Conservation (phyloP, 2,888 invertebrate species). For the Alloscopus bannaensis region DNA sequence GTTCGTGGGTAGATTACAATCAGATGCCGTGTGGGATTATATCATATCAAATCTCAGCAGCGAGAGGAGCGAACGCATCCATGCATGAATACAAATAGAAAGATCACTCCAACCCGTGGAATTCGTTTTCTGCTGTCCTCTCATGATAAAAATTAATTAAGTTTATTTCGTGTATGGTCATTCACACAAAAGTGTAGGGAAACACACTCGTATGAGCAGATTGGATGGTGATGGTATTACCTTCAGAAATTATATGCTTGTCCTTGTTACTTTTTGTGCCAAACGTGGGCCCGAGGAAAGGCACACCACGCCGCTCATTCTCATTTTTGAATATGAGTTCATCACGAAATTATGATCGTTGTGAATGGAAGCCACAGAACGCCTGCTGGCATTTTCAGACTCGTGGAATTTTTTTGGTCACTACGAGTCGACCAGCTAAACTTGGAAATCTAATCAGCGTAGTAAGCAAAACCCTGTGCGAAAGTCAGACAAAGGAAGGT, state of each 20-base stretch:
- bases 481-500: background rate
- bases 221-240: too few relatives aligned
- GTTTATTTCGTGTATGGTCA: slow-evolving; percentile 50
- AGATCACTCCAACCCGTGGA: slow-evolving; percentile 13
- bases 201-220: too few relatives aligned
- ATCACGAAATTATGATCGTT: slow-evolving; percentile 52
- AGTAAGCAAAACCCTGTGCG: background rate
- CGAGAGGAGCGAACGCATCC: slow-evolving; percentile 32
- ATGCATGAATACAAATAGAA: slow-evolving; percentile 36
- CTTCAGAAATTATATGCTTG: too few relatives aligned
- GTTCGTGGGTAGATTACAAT: slow-evolving; percentile 60
- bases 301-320: slow-evolving; percentile 10
- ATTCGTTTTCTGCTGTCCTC: slow-evolving; percentile 25
- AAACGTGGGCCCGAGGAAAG: too few relatives aligned
- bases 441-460: slow-evolving; percentile 13
- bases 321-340: slow-evolving; percentile 55
- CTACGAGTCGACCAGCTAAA: slow-evolving; percentile 6
- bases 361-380: slow-evolving; percentile 58
- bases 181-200: too few relatives aligned
- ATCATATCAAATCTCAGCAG: slow-evolving; percentile 60
- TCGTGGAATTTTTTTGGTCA: slow-evolving; percentile 28
- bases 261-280: too few relatives aligned
- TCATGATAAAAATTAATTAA: slow-evolving; percentile 53
- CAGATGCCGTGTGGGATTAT: slow-evolving; percentile 57
- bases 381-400: slow-evolving; percentile 44